phyloP scores from a whole-genome alignment of 2,888 invertebrate genomes.

The Melanophora roralis region DNA sequence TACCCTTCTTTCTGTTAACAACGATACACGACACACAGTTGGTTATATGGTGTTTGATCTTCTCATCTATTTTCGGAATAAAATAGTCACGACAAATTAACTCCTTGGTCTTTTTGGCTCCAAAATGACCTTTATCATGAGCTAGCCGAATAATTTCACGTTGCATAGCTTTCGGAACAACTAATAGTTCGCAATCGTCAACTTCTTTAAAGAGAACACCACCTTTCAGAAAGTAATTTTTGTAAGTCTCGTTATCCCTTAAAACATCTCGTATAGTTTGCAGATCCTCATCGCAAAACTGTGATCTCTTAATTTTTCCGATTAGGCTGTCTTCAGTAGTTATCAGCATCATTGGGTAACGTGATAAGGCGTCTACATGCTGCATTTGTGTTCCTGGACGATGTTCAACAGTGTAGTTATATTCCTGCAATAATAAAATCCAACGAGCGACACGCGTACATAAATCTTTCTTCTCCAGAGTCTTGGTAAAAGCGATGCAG shows the following conservation, averaged over 20 bases:
- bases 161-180: constrained; percentile 34
- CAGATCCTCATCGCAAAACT: constrained; percentile 57
- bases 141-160: constrained; percentile 49
- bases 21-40: constrained; percentile 59
- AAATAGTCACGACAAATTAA: constrained; percentile 52
- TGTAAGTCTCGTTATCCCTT: constrained; percentile 19
- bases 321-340: background rate
- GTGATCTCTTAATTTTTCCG: constrained; percentile 31
- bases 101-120: constrained; percentile 50
- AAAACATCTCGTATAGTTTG: constrained; percentile 53
- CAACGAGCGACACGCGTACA: constrained; percentile 62
- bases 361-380: constrained; percentile 57
- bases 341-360: constrained; percentile 53
- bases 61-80: constrained; percentile 56
- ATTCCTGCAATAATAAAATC: constrained; percentile 64
- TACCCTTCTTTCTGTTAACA: constrained; percentile 29
- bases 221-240: constrained; percentile 50
- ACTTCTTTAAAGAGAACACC: constrained; percentile 50
- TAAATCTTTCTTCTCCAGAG: constrained; percentile 58
- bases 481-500: constrained; percentile 57
- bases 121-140: constrained; percentile 49
- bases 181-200: constrained; percentile 33
- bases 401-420: constrained; percentile 63
- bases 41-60: constrained; percentile 49
- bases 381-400: constrained; percentile 51